A percentile compares a stretch with the other conserved stretches of the same genome.
Conservation (phyloP, 2,113 vertebrate genomes). For the Craseonycteris thonglongyai region DNA sequence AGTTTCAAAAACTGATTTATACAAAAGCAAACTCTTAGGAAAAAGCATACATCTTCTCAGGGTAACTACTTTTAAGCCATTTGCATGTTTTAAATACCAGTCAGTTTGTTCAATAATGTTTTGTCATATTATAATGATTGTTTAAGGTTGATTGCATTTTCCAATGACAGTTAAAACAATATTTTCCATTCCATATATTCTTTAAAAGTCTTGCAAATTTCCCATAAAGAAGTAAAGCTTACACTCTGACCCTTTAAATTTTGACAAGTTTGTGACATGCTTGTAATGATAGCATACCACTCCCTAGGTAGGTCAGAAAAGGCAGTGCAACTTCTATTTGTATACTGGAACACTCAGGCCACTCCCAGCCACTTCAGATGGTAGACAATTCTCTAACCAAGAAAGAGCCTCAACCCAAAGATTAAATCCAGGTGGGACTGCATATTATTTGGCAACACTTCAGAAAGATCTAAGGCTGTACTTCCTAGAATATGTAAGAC, state of each 20-base stretch:
- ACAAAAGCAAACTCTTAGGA: constrained; percentile 1
- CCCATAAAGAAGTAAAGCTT: background rate
- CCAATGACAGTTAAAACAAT: background rate
- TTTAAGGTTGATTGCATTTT: background rate
- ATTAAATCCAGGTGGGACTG: background rate
- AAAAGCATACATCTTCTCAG: background rate
- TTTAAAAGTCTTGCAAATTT: background rate
- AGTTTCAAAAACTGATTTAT: background rate
- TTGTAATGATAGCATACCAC: background rate
- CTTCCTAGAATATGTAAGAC: background rate
- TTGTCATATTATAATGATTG: background rate
- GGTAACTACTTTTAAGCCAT: background rate
- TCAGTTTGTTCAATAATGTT: background rate
- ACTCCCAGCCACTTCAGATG: background rate
- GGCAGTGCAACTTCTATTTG: background rate
- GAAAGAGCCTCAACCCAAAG: background rate
- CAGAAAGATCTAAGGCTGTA: background rate
- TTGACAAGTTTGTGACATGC: background rate
- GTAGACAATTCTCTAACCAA: background rate
- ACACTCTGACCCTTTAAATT: background rate
- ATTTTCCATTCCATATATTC: background rate
- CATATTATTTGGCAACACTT: background rate
- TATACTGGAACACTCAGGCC: background rate
- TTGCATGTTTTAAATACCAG: background rate
- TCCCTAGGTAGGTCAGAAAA: background rate